A percentile compares a stretch with the other conserved stretches of the same genome.
Evolutionary conservation across 2,888 invertebrate species (phyloP).

Genomic region (Rhagium mordax): DNA sequence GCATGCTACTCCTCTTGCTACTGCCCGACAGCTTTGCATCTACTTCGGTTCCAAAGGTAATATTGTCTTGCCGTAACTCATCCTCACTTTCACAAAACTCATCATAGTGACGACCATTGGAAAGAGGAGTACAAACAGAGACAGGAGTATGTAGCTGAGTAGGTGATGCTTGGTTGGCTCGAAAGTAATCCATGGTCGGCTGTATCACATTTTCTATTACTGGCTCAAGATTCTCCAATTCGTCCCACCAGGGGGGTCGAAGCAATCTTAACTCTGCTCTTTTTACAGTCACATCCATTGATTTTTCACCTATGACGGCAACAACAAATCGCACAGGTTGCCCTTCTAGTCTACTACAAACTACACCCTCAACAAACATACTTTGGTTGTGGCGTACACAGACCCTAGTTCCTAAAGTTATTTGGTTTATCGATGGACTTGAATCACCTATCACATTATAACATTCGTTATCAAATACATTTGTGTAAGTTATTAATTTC

Average conservation of each 20-base stretch:
- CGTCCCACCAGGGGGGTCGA: slow-evolving; percentile 97
- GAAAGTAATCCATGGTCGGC: slow-evolving; percentile 55
- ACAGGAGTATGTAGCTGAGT: slow-evolving; percentile 70
- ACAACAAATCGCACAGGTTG: slow-evolving; percentile 82
- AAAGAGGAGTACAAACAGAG: slow-evolving; percentile 71
- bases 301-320: slow-evolving; percentile 72
- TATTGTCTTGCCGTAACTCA: slow-evolving; percentile 84
- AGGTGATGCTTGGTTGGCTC: slow-evolving; percentile 71
- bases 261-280: slow-evolving; percentile 92
- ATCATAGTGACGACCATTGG: slow-evolving; percentile 78
- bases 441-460: slow-evolving; percentile 95
- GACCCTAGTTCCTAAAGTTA: slow-evolving; percentile 85
- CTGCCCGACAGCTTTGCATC: slow-evolving; percentile 81
- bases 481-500: slow-evolving; percentile 80
- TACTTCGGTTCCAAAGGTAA: slow-evolving; percentile 87
- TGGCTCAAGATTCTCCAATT: slow-evolving; percentile 79
- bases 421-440: slow-evolving; percentile 88
- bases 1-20: slow-evolving; percentile 92
- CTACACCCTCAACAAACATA: slow-evolving; percentile 89
- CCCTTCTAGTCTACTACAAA: slow-evolving; percentile 77
- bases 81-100: slow-evolving; percentile 92
- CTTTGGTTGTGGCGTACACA: slow-evolving; percentile 84
- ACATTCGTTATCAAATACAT: slow-evolving; percentile 85
- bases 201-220: slow-evolving; percentile 43
- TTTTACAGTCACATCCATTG: slow-evolving; percentile 80